Percentiles rank a stretch among this genome's conserved stretches.
phyloP scores from a whole-genome alignment of 2,113 vertebrate genomes.

The Loxodonta africana region DNA sequence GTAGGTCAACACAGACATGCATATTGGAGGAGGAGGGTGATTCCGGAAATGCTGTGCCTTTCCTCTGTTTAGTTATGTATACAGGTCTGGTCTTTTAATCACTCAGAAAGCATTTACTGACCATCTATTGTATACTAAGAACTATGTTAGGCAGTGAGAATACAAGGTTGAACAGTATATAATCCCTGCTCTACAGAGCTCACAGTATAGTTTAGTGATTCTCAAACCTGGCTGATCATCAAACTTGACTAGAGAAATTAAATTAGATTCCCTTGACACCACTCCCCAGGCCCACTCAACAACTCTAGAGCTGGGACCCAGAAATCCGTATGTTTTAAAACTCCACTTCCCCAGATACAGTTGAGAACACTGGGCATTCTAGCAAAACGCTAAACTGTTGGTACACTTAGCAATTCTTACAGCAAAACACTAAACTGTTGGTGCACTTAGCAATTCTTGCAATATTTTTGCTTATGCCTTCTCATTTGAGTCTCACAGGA shows the following conservation, averaged over 20 bases:
- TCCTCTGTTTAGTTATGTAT: neutral
- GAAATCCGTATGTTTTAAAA: neutral
- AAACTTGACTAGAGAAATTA: neutral
- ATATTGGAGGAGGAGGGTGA: neutral
- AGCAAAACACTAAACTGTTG: neutral
- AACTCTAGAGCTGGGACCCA: neutral
- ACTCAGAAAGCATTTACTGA: neutral
- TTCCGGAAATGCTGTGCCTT: neutral
- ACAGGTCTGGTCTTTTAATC: neutral
- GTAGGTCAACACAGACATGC: neutral
- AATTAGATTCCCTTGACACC: neutral
- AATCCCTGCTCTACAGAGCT: neutral
- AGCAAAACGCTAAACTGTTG: neutral
- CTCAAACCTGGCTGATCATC: neutral
- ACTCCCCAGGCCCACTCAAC: neutral
- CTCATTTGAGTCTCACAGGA: neutral
- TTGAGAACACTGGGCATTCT: neutral
- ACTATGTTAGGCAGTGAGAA: neutral
- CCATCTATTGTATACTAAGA: neutral
- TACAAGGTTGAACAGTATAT: neutral
- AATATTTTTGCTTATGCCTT: neutral
- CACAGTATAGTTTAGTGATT: neutral
- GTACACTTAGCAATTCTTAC: neutral
- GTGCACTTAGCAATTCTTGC: neutral
- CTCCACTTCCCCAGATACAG: neutral